phyloP scores from a whole-genome alignment of 2,113 vertebrate genomes.

The Cynopterus brachyotis region DNA sequence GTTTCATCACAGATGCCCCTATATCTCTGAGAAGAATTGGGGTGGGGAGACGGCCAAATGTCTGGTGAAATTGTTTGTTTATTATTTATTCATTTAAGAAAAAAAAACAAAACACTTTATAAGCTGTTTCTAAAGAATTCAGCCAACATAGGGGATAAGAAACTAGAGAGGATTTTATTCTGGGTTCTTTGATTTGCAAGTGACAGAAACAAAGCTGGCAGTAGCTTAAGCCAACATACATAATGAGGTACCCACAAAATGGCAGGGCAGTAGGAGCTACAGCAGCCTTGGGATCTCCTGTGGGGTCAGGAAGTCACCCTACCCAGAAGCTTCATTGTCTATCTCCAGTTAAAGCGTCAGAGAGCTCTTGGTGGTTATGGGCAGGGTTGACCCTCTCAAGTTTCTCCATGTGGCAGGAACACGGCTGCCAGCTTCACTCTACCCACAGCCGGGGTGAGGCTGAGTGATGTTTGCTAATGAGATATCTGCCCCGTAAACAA shows the following conservation, averaged over 20 bases:
- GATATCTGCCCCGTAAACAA: not conserved
- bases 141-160: fast-evolving
- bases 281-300: fast-evolving
- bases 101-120: not conserved
- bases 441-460: too few species aligned
- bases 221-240: not conserved
- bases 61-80: not conserved
- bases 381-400: not conserved
- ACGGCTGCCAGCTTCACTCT: too few species aligned
- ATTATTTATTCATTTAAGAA: not conserved
- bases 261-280: not conserved
- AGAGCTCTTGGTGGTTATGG: too few species aligned
- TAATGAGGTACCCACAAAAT: not conserved
- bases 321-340: not conserved
- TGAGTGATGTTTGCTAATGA: not conserved
- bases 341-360: not conserved
- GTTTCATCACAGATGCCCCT: not conserved
- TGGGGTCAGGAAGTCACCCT: not conserved
- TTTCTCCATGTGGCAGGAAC: not conserved
- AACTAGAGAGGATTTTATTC: not conserved
- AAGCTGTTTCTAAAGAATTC: not conserved
- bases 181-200: not conserved
- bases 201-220: not conserved
- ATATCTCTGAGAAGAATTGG: fast-evolving
- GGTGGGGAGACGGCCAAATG: not conserved